These are phyloP conservation scores for Pseudotriccus pelzelni DNA, from an alignment of 2,797 vertebrate genomes.

Conservation along the genomic window DNA sequence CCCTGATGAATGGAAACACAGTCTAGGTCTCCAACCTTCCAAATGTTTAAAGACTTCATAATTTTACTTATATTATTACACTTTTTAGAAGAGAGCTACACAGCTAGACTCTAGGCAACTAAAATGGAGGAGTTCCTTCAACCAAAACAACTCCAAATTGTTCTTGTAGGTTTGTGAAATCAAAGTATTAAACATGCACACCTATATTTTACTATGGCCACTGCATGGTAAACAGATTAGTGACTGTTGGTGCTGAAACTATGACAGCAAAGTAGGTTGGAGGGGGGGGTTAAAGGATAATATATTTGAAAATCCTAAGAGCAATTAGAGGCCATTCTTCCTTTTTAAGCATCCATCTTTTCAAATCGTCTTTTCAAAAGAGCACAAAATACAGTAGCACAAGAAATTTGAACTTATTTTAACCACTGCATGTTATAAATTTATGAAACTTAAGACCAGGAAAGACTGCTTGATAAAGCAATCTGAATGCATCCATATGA, in stretches of 20 bases:
- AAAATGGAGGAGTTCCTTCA: background rate
- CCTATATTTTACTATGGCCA: background rate
- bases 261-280: background rate
- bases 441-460: background rate
- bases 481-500: background rate
- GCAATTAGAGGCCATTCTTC: background rate
- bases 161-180: background rate
- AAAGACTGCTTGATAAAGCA: background rate
- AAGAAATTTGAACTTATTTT: background rate
- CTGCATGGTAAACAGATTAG: background rate
- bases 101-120: background rate
- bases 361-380: background rate
- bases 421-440: background rate
- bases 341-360: background rate
- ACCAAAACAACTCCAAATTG: background rate
- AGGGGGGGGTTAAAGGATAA: background rate
- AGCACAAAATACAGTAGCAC: background rate
- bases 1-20: background rate
- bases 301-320: background rate
- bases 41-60: background rate
- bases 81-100: background rate
- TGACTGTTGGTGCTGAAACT: background rate
- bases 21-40: background rate
- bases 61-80: background rate
- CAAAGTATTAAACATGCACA: background rate